Conservation (phyloP, 2,797 vertebrate genomes). For the Hafferia zeledoni region DNA sequence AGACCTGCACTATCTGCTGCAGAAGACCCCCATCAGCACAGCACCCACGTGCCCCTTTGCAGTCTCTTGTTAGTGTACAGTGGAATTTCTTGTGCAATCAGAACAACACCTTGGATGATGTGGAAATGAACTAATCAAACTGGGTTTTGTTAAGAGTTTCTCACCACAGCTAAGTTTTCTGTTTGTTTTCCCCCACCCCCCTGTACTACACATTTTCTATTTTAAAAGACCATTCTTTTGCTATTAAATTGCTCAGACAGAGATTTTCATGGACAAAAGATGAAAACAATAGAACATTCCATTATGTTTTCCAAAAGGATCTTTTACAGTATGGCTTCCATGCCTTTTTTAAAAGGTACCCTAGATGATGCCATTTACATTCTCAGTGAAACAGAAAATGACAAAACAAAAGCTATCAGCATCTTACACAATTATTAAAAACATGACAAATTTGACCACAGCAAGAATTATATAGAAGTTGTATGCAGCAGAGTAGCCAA, state of each 20-base stretch:
- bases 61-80: neutral
- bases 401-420: neutral
- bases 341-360: neutral
- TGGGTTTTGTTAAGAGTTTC: neutral
- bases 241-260: neutral
- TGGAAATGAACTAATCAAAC: neutral
- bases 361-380: neutral
- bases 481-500: neutral
- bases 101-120: rapidly evolving
- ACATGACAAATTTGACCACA: neutral
- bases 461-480: neutral
- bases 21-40: neutral
- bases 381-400: neutral
- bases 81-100: neutral
- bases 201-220: neutral
- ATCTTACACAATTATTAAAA: neutral
- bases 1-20: neutral
- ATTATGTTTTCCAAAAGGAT: neutral
- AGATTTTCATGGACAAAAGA: neutral
- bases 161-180: neutral
- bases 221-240: neutral
- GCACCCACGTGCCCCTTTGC: rapidly evolving
- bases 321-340: neutral
- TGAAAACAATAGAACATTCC: rapidly evolving
- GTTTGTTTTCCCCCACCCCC: too few relatives aligned